Evolutionary conservation across 2,888 invertebrate genomes (phyloP).

Genomic region (Ypsolopha sequella): DNA sequence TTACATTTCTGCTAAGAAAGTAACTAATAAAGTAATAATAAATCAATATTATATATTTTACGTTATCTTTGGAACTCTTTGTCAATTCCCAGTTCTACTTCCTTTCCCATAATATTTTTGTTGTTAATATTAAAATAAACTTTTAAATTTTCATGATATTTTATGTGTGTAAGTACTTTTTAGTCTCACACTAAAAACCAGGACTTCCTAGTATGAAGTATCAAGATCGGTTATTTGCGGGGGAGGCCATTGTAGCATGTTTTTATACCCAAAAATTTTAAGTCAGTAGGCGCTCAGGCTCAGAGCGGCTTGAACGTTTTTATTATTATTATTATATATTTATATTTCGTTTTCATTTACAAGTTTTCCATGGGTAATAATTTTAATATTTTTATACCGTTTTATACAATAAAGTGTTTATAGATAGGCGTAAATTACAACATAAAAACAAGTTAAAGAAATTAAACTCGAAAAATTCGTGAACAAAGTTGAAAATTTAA

Average conservation of each 20-base stretch:
- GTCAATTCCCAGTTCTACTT: no score
- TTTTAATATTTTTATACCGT: conserved; percentile 71
- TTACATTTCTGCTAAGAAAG: no score
- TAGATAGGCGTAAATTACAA: conserved; percentile 59
- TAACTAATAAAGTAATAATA: no score
- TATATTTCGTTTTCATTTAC: conserved; percentile 71
- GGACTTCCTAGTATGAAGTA: conserved; percentile 28
- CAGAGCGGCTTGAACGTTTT: conserved; percentile 67
- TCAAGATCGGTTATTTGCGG: conserved; percentile 41
- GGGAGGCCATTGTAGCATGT: conserved; percentile 70
- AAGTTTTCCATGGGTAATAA: conserved; percentile 69
- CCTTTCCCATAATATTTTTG: no score
- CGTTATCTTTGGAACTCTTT: no score
- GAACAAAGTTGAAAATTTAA: conserved; percentile 19
- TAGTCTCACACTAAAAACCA: background rate
- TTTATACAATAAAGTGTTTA: conserved; percentile 69
- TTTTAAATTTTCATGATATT: no score
- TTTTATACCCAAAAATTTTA: conserved; percentile 72
- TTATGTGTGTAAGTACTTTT: background rate
- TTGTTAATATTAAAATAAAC: no score
- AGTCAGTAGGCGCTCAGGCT: conserved; percentile 71
- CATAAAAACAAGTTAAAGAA: conserved; percentile 14
- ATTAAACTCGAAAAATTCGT: conserved; percentile 5
- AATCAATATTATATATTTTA: no score
- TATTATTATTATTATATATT: conserved; percentile 71